Base-by-base conservation (phyloP, 2,888 invertebrate species). In the Nematopogon swammerdamellus region DNA sequence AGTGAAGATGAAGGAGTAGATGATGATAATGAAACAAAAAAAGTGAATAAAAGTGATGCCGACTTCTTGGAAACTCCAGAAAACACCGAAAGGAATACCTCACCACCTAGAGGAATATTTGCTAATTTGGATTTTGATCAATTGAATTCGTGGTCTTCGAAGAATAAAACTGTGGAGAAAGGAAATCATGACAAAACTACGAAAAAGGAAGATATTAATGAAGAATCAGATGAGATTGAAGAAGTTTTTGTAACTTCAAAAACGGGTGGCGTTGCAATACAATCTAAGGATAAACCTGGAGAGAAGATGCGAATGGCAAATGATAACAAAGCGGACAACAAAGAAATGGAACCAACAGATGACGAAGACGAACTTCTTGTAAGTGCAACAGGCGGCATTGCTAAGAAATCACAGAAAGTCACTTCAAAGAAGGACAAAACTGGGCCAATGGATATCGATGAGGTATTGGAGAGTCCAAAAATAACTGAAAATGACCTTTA, bases 51-150 rank as follows among this genome's bases (percentile, higher is more conserved):
- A 43, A 52, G 49, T 20, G 46, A 44, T 47, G 51, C 44, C 45
- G 64, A 66, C 52, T 70, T 67, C 48, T 54, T 63, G n/a, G 67
- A 68, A 17, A 67, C 65, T 0, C 82, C 82, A 1, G 67, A 73
- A 19, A 88, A 87, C 62, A 54, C 79, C 0, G 74, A 84, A 54
- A 75, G 87, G 45, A 89, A 88, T 54, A 79, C 75, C 6, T 88
- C 88, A 0, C 89, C 89, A 0, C 87, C 89, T 0, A 72, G 86
- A 53, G 89, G 89, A 0, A 87, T 89, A 48, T 89, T 89, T 57
- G 85, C 85, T 0, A 85, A 85, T 58, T 69, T 86, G 50, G 80
- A 86, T 63, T 79, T 86, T 17, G 85, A 85, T 54, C 80, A 76
- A 61, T 59, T 85, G 0, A 76, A 80, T 52, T 73, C 80, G 2